phyloP scores from a whole-genome alignment of 2,888 invertebrate species.

The Pasiphila rectangulata region DNA sequence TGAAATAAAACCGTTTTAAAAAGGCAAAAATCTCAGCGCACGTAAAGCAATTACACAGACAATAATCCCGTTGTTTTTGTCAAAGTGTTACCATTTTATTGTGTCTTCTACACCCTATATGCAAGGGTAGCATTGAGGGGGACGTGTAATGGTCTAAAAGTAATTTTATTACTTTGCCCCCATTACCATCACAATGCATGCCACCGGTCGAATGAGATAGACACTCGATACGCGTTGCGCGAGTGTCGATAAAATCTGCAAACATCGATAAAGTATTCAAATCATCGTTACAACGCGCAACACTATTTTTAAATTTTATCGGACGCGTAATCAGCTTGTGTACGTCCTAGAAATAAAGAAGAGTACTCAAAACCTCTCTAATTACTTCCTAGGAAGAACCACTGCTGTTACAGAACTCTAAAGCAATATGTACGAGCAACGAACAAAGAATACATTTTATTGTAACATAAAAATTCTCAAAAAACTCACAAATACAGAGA shows the following conservation, averaged over 20 bases:
- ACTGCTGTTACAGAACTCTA: no score
- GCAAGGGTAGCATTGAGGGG: conserved; percentile 57
- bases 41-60: conserved; percentile 69
- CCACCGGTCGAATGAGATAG: conserved; percentile 70
- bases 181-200: conserved; percentile 79
- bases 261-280: conserved; percentile 15
- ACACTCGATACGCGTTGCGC: conserved; percentile 42
- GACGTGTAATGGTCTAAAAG: conserved; percentile 78
- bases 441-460: no score
- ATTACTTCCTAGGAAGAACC: no score
- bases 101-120: conserved; percentile 69
- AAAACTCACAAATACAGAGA: neutral
- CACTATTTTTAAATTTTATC: conserved; percentile 1
- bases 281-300: neutral
- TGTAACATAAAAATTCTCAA: no score
- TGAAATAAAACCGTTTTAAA: conserved; percentile 24
- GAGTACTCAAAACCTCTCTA: neutral
- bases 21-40: conserved; percentile 35
- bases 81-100: conserved; percentile 64
- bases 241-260: conserved; percentile 23
- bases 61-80: conserved; percentile 66
- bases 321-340: no score
- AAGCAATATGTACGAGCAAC: no score
- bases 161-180: conserved; percentile 81
- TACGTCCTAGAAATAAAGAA: no score